Conservation (phyloP, 2,888 invertebrate genomes). For the Galerucella pusilla region DNA sequence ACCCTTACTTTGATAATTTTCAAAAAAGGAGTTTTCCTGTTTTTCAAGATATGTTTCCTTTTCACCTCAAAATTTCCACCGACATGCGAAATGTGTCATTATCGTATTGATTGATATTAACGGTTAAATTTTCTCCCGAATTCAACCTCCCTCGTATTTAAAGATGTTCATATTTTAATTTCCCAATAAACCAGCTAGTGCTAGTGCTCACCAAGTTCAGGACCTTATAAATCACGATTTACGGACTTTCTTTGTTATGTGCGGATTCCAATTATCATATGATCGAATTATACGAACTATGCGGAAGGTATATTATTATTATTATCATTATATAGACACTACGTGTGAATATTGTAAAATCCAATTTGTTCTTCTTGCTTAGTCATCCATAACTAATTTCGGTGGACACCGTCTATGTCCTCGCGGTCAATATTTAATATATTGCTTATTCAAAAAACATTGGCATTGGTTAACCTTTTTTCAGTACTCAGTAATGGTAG, state of each 20-base stretch:
- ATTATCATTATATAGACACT: neutral
- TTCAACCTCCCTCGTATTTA: slow-evolving; percentile 1
- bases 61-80: no score
- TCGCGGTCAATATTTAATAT: neutral
- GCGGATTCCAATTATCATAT: slow-evolving; percentile 3
- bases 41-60: no score
- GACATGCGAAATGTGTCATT: no score
- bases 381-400: slow-evolving; percentile 3
- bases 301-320: slow-evolving; percentile 4
- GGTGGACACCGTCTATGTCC: neutral
- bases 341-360: slow-evolving; percentile 10
- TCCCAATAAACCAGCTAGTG: slow-evolving; percentile 26
- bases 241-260: slow-evolving; percentile 1
- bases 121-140: no score
- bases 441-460: neutral
- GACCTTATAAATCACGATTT: slow-evolving; percentile 4
- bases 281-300: slow-evolving; percentile 3
- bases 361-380: slow-evolving; percentile 1
- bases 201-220: slow-evolving; percentile 9
- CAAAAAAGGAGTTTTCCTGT: no score
- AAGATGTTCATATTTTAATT: slow-evolving; percentile 26
- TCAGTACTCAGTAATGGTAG: no score
- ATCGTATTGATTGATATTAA: no score
- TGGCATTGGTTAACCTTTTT: neutral
- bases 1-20: no score